Evolutionary conservation across 2,888 invertebrate genomes (phyloP).

Genomic region (Tubulanus polymorphus): DNA sequence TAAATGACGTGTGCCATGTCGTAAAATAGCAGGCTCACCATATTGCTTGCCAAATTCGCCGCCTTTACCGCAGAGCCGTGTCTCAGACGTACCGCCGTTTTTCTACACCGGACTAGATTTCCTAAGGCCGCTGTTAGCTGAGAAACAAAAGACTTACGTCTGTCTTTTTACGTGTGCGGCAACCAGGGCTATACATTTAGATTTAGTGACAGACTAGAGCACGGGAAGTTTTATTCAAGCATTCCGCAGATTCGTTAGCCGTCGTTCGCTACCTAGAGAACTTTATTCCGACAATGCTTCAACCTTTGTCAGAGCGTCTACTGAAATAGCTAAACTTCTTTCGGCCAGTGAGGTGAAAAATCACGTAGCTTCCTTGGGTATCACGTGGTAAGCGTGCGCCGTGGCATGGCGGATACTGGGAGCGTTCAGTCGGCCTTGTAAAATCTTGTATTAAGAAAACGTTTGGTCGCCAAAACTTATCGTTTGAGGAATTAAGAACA

Average conservation of each 20-base stretch:
- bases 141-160: background rate
- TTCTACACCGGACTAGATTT: background rate
- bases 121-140: background rate
- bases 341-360: background rate
- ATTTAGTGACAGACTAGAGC: background rate
- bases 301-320: background rate
- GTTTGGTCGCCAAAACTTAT: background rate
- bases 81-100: background rate
- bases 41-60: background rate
- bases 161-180: background rate
- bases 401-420: background rate
- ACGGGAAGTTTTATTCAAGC: background rate
- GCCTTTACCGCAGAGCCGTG: background rate
- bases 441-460: background rate
- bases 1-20: background rate
- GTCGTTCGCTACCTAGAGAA: background rate
- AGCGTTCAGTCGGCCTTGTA: background rate
- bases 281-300: conserved; percentile 1
- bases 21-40: background rate
- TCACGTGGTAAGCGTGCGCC: background rate
- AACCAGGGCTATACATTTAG: background rate
- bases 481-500: conserved; percentile 1
- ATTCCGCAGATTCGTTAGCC: background rate
- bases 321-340: background rate
- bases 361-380: too few species aligned